These are phyloP conservation scores for Nomada lathburiana DNA, from an alignment of 2,888 invertebrate species.

Conservation along the genomic window DNA sequence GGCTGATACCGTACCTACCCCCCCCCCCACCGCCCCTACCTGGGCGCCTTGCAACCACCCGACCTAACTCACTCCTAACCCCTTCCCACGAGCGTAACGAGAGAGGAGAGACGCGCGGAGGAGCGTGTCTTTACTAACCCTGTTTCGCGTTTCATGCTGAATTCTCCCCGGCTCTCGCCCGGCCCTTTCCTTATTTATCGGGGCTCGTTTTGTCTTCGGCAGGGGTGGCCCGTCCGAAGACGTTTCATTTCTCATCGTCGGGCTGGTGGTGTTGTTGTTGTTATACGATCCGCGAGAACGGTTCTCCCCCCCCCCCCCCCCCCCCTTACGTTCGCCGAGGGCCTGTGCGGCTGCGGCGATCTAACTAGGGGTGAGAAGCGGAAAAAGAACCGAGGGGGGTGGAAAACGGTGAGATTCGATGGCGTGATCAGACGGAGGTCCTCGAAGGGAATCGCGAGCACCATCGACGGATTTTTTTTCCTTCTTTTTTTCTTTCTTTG, in stretches of 20 bases:
- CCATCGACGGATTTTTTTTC: constrained; percentile 37
- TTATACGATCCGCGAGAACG: constrained; percentile 61
- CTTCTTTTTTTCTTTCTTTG: constrained; percentile 1
- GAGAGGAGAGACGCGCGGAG: neutral
- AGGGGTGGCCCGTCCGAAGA: neutral
- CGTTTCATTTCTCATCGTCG: no score
- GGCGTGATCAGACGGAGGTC: constrained; percentile 73
- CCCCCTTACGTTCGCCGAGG: constrained; percentile 77
- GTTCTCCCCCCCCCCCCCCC: constrained; percentile 64
- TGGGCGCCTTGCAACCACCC: neutral
- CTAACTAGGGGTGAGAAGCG: neutral
- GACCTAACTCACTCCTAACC: no score
- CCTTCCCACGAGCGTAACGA: neutral
- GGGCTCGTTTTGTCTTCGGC: neutral
- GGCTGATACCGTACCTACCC: neutral
- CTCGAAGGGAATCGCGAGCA: constrained; percentile 56
- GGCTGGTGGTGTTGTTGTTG: neutral
- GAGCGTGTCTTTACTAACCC: constrained; percentile 53
- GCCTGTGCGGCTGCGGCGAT: constrained; percentile 9
- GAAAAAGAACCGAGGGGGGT: neutral
- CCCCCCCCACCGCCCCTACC: no score
- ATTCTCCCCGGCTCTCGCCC: constrained; percentile 1
- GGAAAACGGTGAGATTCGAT: constrained; percentile 45
- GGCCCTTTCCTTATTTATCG: no score
- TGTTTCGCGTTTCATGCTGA: constrained; percentile 35